These are phyloP conservation scores for Micromys minutus DNA, from an alignment of 2,113 vertebrate genomes.

Conservation along the genomic window DNA sequence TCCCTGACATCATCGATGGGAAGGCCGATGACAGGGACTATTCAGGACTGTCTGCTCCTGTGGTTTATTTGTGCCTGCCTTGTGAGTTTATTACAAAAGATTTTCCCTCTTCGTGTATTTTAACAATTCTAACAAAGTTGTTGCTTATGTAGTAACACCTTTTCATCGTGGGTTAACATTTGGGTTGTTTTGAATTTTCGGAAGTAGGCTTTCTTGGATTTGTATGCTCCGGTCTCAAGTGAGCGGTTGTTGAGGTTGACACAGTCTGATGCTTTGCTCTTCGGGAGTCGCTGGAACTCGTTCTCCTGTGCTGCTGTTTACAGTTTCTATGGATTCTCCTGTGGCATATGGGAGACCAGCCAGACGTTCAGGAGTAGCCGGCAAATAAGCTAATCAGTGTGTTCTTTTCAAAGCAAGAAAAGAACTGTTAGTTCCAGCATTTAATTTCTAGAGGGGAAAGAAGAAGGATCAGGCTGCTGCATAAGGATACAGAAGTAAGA, in stretches of 20 bases:
- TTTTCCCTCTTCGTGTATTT: slow-evolving; percentile 23
- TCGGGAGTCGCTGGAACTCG: background rate
- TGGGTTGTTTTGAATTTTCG: background rate
- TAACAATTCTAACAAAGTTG: slow-evolving; percentile 43
- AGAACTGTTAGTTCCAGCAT: background rate
- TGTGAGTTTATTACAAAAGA: background rate
- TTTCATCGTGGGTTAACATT: slow-evolving; percentile 38
- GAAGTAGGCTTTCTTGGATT: background rate
- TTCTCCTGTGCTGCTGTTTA: background rate
- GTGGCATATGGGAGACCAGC: background rate
- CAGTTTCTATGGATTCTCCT: background rate
- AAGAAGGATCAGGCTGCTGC: background rate
- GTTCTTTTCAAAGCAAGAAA: slow-evolving; percentile 36
- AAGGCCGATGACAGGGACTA: slow-evolving; percentile 92
- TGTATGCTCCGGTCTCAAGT: background rate
- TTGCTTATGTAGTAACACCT: slow-evolving; percentile 9
- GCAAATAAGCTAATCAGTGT: background rate
- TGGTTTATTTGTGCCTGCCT: slow-evolving; percentile 54
- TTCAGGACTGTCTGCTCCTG: slow-evolving; percentile 88
- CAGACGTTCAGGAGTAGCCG: background rate
- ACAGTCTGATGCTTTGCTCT: background rate
- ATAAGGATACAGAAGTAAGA: background rate
- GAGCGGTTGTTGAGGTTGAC: background rate
- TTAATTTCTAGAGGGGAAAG: background rate
- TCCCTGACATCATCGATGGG: slow-evolving; percentile 92